A percentile compares a stretch with the other conserved stretches of the same genome.
These are phyloP conservation scores for Rana temporaria DNA, from an alignment of 2,113 vertebrate genomes.

Conservation along the genomic window DNA sequence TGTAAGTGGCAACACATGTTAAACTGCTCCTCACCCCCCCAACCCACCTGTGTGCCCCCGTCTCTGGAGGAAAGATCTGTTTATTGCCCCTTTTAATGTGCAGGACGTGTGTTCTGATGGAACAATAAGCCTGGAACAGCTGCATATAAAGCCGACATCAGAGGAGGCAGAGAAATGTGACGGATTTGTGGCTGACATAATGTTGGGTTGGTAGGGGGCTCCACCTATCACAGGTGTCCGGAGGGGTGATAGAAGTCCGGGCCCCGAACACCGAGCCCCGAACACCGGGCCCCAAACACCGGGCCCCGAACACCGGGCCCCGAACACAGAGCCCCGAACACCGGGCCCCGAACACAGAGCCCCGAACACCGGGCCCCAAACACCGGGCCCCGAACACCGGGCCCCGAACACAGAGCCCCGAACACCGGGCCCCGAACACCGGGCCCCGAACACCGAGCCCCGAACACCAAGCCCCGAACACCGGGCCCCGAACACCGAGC, in stretches of 20 bases:
- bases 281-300: no score
- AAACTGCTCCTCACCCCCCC: no score
- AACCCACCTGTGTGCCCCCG: neutral
- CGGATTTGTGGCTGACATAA: neutral
- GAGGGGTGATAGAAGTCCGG: neutral
- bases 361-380: neutral
- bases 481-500: neutral
- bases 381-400: neutral
- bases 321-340: neutral
- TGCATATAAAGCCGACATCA: neutral
- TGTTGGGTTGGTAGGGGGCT: neutral
- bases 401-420: neutral
- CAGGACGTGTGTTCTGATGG: neutral
- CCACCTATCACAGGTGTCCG: conserved; percentile 35
- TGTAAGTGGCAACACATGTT: neutral
- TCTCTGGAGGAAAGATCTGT: conserved; percentile 4
- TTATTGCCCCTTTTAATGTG: conserved; percentile 20
- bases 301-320: neutral
- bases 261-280: neutral
- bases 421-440: no score
- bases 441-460: neutral
- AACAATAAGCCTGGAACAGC: conserved; percentile 6
- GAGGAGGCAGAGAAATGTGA: neutral
- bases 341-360: neutral
- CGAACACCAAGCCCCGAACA: no score